These are phyloP conservation scores for Crioceris asparagi DNA, from an alignment of 2,888 invertebrate species.

Conservation along the genomic window DNA sequence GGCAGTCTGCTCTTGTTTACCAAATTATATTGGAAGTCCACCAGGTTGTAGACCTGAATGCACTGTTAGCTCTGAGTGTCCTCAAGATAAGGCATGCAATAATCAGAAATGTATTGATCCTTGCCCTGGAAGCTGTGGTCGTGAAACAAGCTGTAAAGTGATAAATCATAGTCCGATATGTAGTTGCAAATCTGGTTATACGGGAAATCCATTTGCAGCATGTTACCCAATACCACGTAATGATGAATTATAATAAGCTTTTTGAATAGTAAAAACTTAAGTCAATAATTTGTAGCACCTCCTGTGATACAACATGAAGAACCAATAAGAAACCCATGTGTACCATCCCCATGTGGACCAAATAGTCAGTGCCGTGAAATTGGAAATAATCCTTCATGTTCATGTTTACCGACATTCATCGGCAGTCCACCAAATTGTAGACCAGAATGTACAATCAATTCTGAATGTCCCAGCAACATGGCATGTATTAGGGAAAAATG, in stretches of 20 bases:
- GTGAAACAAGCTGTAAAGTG: slow-evolving; percentile 41
- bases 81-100: slow-evolving; percentile 36
- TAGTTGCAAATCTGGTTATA: slow-evolving; percentile 40
- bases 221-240: slow-evolving; percentile 49
- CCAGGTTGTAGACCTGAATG: slow-evolving; percentile 67
- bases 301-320: slow-evolving; percentile 25
- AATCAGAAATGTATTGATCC: slow-evolving; percentile 38
- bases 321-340: slow-evolving; percentile 45
- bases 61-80: slow-evolving; percentile 59
- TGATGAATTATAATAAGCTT: too few species aligned
- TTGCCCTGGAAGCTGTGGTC: slow-evolving; percentile 44
- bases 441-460: slow-evolving; percentile 54
- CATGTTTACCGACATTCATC: slow-evolving; percentile 46
- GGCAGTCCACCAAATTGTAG: slow-evolving; percentile 56
- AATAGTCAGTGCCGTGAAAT: slow-evolving; percentile 64
- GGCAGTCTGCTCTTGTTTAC: slow-evolving; percentile 62
- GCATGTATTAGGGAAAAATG: slow-evolving; percentile 50
- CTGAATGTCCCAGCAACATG: slow-evolving; percentile 47
- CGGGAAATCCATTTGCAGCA: slow-evolving; percentile 66
- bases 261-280: not conserved
- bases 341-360: slow-evolving; percentile 70
- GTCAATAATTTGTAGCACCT: slow-evolving; percentile 18
- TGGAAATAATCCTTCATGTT: slow-evolving; percentile 46
- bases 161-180: slow-evolving; percentile 67
- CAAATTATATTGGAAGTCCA: slow-evolving; percentile 57